Evolutionary conservation across 2,888 invertebrate genomes (phyloP).

Genomic region (Malacosoma neustria): DNA sequence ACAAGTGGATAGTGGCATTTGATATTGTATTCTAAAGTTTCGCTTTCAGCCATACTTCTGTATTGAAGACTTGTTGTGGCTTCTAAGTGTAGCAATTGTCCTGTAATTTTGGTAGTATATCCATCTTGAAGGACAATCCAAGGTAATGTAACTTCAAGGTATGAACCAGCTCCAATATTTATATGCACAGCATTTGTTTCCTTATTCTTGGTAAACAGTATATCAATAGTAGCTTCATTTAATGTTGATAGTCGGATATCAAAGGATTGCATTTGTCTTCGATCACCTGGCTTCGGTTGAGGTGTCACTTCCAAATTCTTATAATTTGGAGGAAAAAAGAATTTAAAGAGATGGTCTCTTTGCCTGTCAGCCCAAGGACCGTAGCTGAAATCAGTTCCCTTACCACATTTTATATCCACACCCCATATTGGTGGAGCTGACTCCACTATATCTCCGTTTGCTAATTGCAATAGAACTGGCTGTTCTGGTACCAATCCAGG

Average conservation of each 20-base stretch:
- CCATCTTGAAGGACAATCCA: conserved; percentile 93
- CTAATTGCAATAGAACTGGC: conserved; percentile 90
- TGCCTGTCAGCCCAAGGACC: conserved; percentile 99
- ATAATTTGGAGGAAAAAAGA: conserved; percentile 95
- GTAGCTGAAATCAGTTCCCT: conserved; percentile 97
- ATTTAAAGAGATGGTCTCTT: conserved; percentile 94
- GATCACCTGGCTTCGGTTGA: conserved; percentile 89
- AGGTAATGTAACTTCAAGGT: conserved; percentile 96
- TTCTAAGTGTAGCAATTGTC: conserved; percentile 94
- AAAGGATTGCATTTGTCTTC: conserved; percentile 91
- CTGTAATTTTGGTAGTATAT: conserved; percentile 92
- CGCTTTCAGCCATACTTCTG: conserved; percentile 93
- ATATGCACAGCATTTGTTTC: conserved; percentile 98
- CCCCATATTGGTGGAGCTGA: conserved; percentile 97
- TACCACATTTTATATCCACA: conserved; percentile 95
- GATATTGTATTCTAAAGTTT: conserved; percentile 94
- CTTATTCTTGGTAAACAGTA: conserved; percentile 94
- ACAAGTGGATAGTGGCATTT: conserved; percentile 91
- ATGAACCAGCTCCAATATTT: conserved; percentile 95
- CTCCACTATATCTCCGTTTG: conserved; percentile 95
- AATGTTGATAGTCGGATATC: conserved; percentile 93
- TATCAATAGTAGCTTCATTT: conserved; percentile 95
- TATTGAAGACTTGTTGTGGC: conserved; percentile 96
- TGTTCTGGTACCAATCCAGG: conserved; percentile 94
- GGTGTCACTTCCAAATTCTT: conserved; percentile 86